Conservation (phyloP, 2,888 invertebrate genomes). For the Lithodes maja region DNA sequence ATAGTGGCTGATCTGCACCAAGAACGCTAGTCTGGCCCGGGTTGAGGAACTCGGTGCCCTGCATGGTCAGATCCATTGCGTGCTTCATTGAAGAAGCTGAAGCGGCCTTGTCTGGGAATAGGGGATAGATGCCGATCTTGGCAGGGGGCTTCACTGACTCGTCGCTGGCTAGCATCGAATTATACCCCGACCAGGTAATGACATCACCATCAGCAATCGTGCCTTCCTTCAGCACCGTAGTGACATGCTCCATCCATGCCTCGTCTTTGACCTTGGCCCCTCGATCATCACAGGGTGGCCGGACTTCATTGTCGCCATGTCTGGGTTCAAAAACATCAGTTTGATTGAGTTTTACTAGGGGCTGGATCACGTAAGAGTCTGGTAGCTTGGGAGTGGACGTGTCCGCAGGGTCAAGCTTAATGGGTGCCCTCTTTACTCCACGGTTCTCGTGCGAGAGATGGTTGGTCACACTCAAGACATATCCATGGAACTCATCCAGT, state of each 20-base stretch:
- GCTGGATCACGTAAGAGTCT: background rate
- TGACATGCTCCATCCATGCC: background rate
- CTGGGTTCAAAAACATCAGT: background rate
- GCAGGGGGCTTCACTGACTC: slow-evolving; percentile 14
- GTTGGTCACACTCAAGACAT: background rate
- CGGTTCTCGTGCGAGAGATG: slow-evolving; percentile 2
- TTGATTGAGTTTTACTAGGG: background rate
- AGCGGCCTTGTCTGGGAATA: slow-evolving; percentile 23
- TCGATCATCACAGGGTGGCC: background rate
- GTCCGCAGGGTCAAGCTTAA: background rate
- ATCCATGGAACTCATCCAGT: background rate
- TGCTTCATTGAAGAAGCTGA: slow-evolving; percentile 20
- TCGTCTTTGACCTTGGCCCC: slow-evolving; percentile 11
- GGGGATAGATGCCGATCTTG: slow-evolving; percentile 4
- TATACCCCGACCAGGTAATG: slow-evolving; percentile 3
- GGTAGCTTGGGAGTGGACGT: slow-evolving; percentile 46
- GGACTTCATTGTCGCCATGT: background rate
- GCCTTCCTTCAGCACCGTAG: background rate
- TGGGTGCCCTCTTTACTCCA: slow-evolving; percentile 7
- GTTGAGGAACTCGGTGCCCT: background rate
- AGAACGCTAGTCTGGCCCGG: slow-evolving; percentile 70
- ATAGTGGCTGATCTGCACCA: slow-evolving; percentile 72
- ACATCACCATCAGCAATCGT: background rate
- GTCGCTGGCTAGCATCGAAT: background rate
- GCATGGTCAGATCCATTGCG: background rate